Evolutionary conservation across 2,113 vertebrate genomes (phyloP).

Genomic region (Melanerpes aurifrons): DNA sequence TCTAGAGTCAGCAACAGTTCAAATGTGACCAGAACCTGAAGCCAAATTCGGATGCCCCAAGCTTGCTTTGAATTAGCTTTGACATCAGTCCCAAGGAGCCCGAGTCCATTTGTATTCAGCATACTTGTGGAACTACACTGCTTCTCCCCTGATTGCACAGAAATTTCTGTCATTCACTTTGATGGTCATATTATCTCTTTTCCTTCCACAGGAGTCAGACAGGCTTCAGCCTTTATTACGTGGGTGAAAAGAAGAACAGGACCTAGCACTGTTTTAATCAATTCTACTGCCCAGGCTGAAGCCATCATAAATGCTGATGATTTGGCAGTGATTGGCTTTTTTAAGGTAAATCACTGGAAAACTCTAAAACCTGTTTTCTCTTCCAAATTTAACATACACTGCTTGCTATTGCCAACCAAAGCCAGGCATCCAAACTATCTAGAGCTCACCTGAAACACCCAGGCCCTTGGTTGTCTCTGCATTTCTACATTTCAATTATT

Average conservation of each 20-base stretch:
- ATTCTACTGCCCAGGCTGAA: slow-evolving; percentile 74
- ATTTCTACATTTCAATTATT: neutral
- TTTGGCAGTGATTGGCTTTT: slow-evolving; percentile 87
- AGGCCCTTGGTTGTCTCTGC: neutral
- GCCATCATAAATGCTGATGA: slow-evolving; percentile 74
- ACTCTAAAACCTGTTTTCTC: neutral
- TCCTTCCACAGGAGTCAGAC: slow-evolving; percentile 80
- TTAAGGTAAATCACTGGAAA: slow-evolving; percentile 80
- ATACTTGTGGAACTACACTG: neutral
- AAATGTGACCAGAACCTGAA: neutral
- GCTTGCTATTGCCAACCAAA: neutral
- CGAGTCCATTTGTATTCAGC: neutral
- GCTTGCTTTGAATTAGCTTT: neutral
- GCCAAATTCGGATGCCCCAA: neutral
- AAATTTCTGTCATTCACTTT: neutral
- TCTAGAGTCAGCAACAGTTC: neutral
- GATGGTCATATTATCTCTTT: neutral
- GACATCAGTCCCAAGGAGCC: neutral
- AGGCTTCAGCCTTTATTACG: slow-evolving; percentile 83
- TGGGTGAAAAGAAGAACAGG: slow-evolving; percentile 89
- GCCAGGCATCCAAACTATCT: neutral
- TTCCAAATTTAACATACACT: neutral
- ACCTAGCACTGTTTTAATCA: slow-evolving; percentile 78
- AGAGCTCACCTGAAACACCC: neutral
- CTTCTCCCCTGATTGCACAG: neutral